Conservation (phyloP, 2,888 invertebrate species). For the Cataglyphis albicans region DNA sequence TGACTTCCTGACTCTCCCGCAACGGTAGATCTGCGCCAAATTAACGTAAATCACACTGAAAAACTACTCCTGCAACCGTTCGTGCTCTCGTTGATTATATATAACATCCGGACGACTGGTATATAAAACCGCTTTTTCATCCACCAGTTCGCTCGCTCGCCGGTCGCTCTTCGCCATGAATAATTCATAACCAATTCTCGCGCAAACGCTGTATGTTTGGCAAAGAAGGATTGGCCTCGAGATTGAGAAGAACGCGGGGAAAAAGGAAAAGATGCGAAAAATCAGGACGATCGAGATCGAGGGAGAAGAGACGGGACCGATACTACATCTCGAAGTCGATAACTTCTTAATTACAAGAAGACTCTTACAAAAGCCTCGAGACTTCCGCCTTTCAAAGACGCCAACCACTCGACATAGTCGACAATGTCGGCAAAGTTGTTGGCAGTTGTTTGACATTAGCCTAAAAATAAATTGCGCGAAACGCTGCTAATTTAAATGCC, state of each 20-base stretch:
- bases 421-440: constrained; percentile 57
- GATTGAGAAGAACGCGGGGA: constrained; percentile 26
- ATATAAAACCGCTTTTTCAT: constrained; percentile 69
- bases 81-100: constrained; percentile 59
- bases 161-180: constrained; percentile 72
- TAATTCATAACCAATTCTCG: constrained; percentile 76
- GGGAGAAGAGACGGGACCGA: constrained; percentile 32
- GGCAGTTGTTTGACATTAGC: constrained; percentile 54
- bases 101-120: constrained; percentile 66
- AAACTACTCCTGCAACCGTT: constrained; percentile 60
- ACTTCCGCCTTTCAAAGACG: constrained; percentile 57
- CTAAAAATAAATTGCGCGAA: constrained; percentile 41
- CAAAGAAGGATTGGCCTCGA: constrained; percentile 38
- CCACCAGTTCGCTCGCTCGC: constrained; percentile 29
- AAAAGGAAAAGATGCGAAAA: constrained; percentile 11
- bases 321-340: constrained; percentile 65
- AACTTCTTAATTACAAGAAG: constrained; percentile 71
- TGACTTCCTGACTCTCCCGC: constrained; percentile 76
- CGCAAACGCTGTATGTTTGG: constrained; percentile 68
- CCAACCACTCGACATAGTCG: constrained; percentile 44
- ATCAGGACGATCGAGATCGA: constrained; percentile 56
- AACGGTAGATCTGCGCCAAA: constrained; percentile 72
- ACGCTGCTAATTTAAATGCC: constrained; percentile 47
- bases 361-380: constrained; percentile 50
- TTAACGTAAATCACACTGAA: constrained; percentile 81